Evolutionary conservation across 2,113 vertebrate species (phyloP).

Genomic region (Stegostoma tigrinum): DNA sequence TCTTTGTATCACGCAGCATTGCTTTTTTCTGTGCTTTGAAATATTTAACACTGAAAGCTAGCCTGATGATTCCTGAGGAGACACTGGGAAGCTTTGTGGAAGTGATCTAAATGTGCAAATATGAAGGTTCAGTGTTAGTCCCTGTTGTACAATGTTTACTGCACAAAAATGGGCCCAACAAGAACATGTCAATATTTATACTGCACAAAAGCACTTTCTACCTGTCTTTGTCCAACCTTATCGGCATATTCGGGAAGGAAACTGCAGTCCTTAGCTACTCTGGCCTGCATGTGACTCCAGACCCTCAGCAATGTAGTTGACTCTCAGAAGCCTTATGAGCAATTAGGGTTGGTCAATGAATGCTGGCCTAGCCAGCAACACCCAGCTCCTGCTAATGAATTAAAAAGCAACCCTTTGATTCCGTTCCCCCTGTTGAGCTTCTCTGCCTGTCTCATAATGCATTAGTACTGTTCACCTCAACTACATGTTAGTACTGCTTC

Average conservation of each 20-base stretch:
- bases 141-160: neutral
- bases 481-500: neutral
- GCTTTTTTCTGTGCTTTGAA: neutral
- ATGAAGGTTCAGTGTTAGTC: neutral
- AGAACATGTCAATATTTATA: too few relatives aligned
- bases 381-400: too few relatives aligned
- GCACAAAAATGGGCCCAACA: too few relatives aligned
- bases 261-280: too few relatives aligned
- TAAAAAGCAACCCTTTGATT: neutral
- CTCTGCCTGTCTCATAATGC: neutral
- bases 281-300: too few relatives aligned
- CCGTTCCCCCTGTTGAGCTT: neutral
- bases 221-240: neutral
- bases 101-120: neutral
- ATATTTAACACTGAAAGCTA: neutral
- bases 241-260: too few relatives aligned
- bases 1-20: neutral
- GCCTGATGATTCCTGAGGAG: neutral
- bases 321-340: too few relatives aligned
- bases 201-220: too few relatives aligned
- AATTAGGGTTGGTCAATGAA: too few relatives aligned
- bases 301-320: too few relatives aligned
- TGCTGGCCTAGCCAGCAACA: too few relatives aligned
- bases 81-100: too few relatives aligned
- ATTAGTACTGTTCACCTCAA: neutral